phyloP scores from a whole-genome alignment of 2,888 invertebrate genomes.

The Trisateles emortualis region DNA sequence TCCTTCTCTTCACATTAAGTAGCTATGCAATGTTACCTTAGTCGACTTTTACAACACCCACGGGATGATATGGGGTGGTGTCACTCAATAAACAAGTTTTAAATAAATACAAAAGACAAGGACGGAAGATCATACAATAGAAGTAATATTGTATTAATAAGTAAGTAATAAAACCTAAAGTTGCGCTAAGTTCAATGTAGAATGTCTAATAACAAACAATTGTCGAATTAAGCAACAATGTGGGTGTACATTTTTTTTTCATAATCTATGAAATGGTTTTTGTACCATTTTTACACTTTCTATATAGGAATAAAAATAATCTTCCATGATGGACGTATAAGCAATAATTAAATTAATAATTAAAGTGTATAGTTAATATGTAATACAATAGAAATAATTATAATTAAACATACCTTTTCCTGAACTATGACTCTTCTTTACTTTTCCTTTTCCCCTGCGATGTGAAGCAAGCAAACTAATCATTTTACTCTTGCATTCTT shows the following conservation, averaged over 20 bases:
- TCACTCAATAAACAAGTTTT: slow-evolving; percentile 4
- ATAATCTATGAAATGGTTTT: no score
- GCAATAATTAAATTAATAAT: background rate
- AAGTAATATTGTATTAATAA: slow-evolving; percentile 32
- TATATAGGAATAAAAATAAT: no score
- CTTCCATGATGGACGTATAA: background rate
- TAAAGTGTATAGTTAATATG: background rate
- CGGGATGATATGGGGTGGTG: no score
- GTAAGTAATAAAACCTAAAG: slow-evolving; percentile 32
- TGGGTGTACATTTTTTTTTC: no score
- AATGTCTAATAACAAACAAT: no score
- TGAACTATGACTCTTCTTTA: slow-evolving; percentile 29
- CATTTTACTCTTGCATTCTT: slow-evolving; percentile 36
- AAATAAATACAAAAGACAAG: slow-evolving; percentile 2
- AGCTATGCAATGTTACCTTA: slow-evolving; percentile 18
- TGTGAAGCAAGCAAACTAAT: slow-evolving; percentile 33
- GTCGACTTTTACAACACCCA: no score
- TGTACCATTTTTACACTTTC: no score
- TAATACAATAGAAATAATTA: background rate
- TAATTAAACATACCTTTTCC: slow-evolving; percentile 24
- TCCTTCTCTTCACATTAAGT: slow-evolving; percentile 21
- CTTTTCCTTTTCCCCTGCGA: slow-evolving; percentile 27
- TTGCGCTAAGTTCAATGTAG: no score
- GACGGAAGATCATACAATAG: slow-evolving; percentile 20
- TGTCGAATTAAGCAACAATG: no score